A percentile compares a stretch with the other conserved stretches of the same genome.
Conservation (phyloP, 2,113 vertebrate species). For the Catharus fuscescens region DNA sequence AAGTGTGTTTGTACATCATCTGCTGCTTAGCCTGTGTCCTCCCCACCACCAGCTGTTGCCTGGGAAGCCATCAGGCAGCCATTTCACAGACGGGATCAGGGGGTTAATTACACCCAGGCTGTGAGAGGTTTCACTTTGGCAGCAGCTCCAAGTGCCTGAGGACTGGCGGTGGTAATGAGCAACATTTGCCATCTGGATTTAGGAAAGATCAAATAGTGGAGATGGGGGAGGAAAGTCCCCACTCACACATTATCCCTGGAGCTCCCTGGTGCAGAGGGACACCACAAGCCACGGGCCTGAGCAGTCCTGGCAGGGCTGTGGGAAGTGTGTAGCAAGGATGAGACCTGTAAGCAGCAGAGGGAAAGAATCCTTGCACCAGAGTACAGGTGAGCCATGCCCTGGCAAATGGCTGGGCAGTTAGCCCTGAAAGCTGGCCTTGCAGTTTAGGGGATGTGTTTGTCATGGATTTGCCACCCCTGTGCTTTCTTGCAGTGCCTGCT, state of each 20-base stretch:
- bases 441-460: not conserved
- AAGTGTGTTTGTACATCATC: not conserved
- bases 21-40: not conserved
- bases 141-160: not conserved
- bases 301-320: not conserved
- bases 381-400: not conserved
- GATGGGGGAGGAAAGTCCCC: not conserved
- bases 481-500: slow-evolving; percentile 70
- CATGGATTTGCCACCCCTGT: not conserved
- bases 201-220: not conserved
- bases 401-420: not conserved
- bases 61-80: not conserved
- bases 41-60: slow-evolving; percentile 34
- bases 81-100: not conserved
- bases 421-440: not conserved
- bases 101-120: not conserved
- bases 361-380: not conserved
- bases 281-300: accelerated
- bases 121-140: not conserved
- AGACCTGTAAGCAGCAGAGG: not conserved
- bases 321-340: not conserved
- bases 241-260: not conserved
- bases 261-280: not conserved
- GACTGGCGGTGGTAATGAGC: not conserved
- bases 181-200: slow-evolving; percentile 26